These are phyloP conservation scores for Rotaria sp. DNA, from an alignment of 2,888 invertebrate genomes.

Conservation along the genomic window DNA sequence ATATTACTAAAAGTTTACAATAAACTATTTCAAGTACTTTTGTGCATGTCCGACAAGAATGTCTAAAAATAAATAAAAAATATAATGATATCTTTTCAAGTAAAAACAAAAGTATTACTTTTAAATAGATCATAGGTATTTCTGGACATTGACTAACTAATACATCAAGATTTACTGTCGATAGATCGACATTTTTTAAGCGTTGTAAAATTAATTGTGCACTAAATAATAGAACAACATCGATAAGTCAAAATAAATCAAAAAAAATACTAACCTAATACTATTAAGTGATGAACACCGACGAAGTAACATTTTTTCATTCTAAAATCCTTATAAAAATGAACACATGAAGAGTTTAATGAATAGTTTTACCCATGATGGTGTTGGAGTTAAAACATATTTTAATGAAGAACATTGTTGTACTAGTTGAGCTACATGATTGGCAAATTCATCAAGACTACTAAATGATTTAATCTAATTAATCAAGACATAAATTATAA, in stretches of 20 bases:
- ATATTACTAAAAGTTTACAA: background rate
- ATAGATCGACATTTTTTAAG: background rate
- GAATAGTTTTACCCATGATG: background rate
- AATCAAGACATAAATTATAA: background rate
- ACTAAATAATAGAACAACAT: background rate
- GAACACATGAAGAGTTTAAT: background rate
- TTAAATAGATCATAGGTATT: background rate
- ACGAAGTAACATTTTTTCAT: slow-evolving; percentile 4
- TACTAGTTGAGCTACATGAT: background rate
- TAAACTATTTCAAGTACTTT: background rate
- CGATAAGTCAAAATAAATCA: background rate
- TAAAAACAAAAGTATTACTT: background rate
- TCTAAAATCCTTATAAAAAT: background rate
- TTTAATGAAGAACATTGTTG: background rate
- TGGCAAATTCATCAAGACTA: slow-evolving; percentile 3
- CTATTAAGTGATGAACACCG: background rate
- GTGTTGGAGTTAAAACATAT: background rate
- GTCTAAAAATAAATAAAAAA: background rate
- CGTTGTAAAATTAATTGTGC: slow-evolving; percentile 26
- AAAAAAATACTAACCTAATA: background rate
- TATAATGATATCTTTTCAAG: background rate
- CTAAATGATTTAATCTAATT: background rate
- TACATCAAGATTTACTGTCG: background rate
- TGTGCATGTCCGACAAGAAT: background rate
- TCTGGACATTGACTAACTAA: background rate